Percentiles rank a stretch among this genome's conserved stretches.
phyloP scores from a whole-genome alignment of 2,113 vertebrate genomes.

The Oreochromis spilurus region DNA sequence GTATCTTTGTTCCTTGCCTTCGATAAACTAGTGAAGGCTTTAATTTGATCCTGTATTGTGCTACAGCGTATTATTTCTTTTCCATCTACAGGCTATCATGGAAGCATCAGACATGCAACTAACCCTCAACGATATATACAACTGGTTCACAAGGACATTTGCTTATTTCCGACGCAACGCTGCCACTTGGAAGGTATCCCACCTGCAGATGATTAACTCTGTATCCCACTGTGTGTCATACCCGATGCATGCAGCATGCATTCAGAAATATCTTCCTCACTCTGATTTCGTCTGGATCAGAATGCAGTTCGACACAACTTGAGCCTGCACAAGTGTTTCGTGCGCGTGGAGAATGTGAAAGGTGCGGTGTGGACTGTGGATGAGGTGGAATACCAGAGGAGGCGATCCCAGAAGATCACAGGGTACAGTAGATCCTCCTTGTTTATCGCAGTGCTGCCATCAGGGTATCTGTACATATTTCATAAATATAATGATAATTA shows the following conservation, averaged over 20 bases:
- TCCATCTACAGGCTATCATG: constrained; percentile 84
- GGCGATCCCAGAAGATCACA: constrained; percentile 92
- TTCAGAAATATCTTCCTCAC: not conserved
- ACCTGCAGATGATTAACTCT: constrained; percentile 19
- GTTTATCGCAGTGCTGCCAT: not conserved
- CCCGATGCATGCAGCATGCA: not conserved
- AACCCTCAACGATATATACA: constrained; percentile 97
- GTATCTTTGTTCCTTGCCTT: not conserved
- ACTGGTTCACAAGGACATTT: constrained; percentile 96
- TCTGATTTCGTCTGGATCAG: constrained; percentile 61
- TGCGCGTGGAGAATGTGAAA: constrained; percentile 96
- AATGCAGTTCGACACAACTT: constrained; percentile 98
- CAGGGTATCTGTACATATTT: not conserved
- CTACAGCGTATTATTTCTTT: not conserved
- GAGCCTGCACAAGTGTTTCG: constrained; percentile 97
- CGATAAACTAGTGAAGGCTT: not conserved
- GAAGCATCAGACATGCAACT: constrained; percentile 91
- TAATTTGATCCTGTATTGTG: constrained; percentile 48
- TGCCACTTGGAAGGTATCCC: constrained; percentile 93
- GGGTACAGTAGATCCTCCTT: constrained; percentile 74
- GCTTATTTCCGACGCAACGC: constrained; percentile 96
- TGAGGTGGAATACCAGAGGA: constrained; percentile 91
- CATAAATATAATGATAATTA: not conserved
- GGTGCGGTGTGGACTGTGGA: constrained; percentile 97
- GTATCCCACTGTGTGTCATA: not conserved